Base-by-base conservation (phyloP, 2,888 invertebrate genomes). In the Synergus gifuensis region DNA sequence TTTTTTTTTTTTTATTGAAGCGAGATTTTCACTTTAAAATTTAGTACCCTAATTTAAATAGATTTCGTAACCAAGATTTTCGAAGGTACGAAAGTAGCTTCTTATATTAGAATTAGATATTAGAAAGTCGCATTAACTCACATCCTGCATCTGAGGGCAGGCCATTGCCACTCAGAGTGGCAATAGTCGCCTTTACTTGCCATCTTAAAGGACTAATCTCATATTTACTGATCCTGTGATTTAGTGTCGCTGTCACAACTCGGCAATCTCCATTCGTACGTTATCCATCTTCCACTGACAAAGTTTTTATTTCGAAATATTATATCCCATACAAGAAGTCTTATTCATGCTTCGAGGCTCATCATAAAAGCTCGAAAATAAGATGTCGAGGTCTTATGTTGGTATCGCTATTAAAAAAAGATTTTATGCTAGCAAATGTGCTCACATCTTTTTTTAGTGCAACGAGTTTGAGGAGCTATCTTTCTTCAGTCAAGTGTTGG, bases 141-240 rank as follows among this genome's bases (percentile, higher is more conserved):
- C 40, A 54, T 73, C 54, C 36, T 54, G 73, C 40, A 73, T 73
- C 36, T 1, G 28, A 54, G 73, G 73, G 36, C 54, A 54, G 54
- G n/a, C n/a, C 5, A 36, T 36, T 36, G 36, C 36, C 18, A 66
- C 44, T 44, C 44, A 46, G n/a, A 73, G 69, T 69, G 49, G 49
- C 54, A 54, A 54, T 73, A 69, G 46, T 46, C 16, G 36, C 36
- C 49, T 54, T 54, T 54, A 54, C 54, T 54, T 73, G 54, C 73
- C 54, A 73, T 73, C 73, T 73, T 69, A 69, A 9, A 62, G 54
- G 54, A 73, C 73, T 73, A 40, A 73, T 73, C 73, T 73, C 54
- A 54, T 49, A 36, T 22, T 69, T 16, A 46, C 69, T 69, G 69
- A 69, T 69, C 28, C 73, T 54, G 36, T 73, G 73, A 73, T 73